Base-by-base conservation (phyloP, 2,888 invertebrate species). In the Muschampia plurimacula region DNA sequence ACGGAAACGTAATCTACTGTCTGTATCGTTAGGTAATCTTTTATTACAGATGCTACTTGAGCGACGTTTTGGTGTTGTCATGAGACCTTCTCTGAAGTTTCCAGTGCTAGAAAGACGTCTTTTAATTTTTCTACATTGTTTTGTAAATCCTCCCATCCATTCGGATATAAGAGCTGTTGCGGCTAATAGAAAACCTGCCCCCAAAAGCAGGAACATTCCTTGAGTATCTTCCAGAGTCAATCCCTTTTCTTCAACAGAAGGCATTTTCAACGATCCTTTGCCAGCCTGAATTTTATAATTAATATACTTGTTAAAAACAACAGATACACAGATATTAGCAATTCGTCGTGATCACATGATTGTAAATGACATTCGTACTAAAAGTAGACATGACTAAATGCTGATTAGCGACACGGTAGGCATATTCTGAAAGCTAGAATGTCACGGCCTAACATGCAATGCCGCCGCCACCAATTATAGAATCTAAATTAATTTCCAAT, bases 181-280 rank as follows among this genome's bases (percentile, higher is more conserved):
- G 5, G 96, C 97, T 39, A 96, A 82, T 0, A 96, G 82, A 82
- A 96, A 96, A 0, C 97, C 97, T 59, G 96, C 95, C 6, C 94
- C 96, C 77, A 97, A 91, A 0, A 97, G 91, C 3, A 97, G 87
- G 82, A 97, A 97, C 97, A 97, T 97, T 10, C 97, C 97, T 88
- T 97, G 97, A 0, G 97, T 97, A 76, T 97, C 97, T 80, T 97
- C 97, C 44, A 97, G 89, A 1, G 96, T 96, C n/a, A 97, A 85
- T 32, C 96, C 96, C 75, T 97, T 95, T 83, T 97, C 97, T 86
- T 96, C 96, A 36, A 95, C 93, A 57, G 90, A 86, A 9, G 89
- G 78, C 28, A 90, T 87, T 65, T 92, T 93, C 32, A 96, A 75
- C 0, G 83, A 83, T 2, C 91, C 94, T 13, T 84, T 78, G 63